Conservation (phyloP, 2,113 vertebrate species). For the Manacus vitellinus region DNA sequence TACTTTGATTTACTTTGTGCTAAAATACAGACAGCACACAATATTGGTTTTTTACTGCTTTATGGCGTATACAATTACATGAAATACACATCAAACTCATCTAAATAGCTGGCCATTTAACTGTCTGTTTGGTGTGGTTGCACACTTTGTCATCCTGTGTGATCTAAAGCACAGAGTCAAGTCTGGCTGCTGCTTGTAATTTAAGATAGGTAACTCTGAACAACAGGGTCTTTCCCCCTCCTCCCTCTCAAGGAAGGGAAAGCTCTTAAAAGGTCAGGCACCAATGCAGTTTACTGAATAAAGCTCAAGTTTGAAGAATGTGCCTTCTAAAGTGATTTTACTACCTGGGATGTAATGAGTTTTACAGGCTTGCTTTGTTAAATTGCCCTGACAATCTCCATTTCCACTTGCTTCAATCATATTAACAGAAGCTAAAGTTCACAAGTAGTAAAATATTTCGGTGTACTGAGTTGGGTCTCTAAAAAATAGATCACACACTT, state of each 20-base stretch:
- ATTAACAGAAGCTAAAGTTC: constrained; percentile 82
- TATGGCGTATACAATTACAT: constrained; percentile 56
- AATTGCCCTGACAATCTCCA: constrained; percentile 81
- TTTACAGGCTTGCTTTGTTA: constrained; percentile 77
- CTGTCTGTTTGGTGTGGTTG: constrained; percentile 48
- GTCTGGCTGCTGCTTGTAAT: constrained; percentile 72
- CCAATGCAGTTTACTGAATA: constrained; percentile 75
- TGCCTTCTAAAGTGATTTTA: constrained; percentile 76
- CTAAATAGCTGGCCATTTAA: constrained; percentile 63
- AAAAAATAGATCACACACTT: constrained; percentile 70
- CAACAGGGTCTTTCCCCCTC: constrained; percentile 48
- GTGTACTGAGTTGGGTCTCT: constrained; percentile 54
- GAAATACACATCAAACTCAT: constrained; percentile 63
- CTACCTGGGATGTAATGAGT: constrained; percentile 73
- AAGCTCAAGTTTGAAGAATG: constrained; percentile 77
- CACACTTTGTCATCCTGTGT: constrained; percentile 35
- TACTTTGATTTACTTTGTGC: constrained; percentile 50
- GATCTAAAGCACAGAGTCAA: constrained; percentile 51
- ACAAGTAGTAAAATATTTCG: constrained; percentile 77
- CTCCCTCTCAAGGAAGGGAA: constrained; percentile 46
- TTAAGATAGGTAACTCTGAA: constrained; percentile 69
- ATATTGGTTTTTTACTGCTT: constrained; percentile 53
- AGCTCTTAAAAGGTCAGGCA: constrained; percentile 75
- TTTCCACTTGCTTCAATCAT: constrained; percentile 79
- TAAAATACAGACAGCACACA: constrained; percentile 26